Percentiles rank a stretch among this genome's conserved stretches.
Evolutionary conservation across 2,797 vertebrate species (phyloP).

Genomic region (Microctenopoma steveboyesi): DNA sequence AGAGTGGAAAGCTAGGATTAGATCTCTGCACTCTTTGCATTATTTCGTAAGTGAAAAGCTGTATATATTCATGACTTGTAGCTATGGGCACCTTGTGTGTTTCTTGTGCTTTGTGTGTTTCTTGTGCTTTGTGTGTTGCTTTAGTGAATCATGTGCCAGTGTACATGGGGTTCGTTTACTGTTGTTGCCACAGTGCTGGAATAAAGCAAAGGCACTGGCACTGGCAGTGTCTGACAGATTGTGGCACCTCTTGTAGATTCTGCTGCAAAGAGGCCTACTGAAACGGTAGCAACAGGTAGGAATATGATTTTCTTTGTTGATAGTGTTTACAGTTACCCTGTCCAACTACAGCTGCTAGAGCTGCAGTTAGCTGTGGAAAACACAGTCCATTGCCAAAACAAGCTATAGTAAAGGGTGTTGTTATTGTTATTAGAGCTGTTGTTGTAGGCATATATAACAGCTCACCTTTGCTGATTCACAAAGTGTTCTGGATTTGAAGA

Average conservation of each 20-base stretch:
- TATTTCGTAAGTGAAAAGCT: slow-evolving; percentile 34
- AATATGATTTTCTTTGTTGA: slow-evolving; percentile 60
- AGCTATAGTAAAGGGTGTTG: slow-evolving; percentile 35
- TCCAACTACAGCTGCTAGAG: slow-evolving; percentile 25
- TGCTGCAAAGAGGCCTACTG: slow-evolving; percentile 57
- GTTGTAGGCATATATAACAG: slow-evolving; percentile 22
- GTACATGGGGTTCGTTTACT: slow-evolving; percentile 72
- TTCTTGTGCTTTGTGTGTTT: slow-evolving; percentile 29
- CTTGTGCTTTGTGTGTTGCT: slow-evolving; percentile 23
- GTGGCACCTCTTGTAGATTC: slow-evolving; percentile 61
- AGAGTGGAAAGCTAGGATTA: slow-evolving; percentile 38
- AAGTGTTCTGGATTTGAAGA: slow-evolving; percentile 39
- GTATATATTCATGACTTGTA: slow-evolving; percentile 47
- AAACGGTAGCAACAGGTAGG: slow-evolving; percentile 80
- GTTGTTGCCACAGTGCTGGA: slow-evolving; percentile 74
- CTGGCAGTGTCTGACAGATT: slow-evolving; percentile 59
- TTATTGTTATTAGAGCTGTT: slow-evolving; percentile 50
- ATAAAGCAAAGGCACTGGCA: slow-evolving; percentile 50
- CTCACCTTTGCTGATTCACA: slow-evolving; percentile 38
- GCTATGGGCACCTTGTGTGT: slow-evolving; percentile 43
- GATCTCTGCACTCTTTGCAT: slow-evolving; percentile 13
- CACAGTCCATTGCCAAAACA: slow-evolving; percentile 28
- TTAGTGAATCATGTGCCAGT: slow-evolving; percentile 66
- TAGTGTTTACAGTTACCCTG: slow-evolving; percentile 53
- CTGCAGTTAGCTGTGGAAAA: slow-evolving; percentile 31